Percentiles rank a stretch among this genome's conserved stretches.
phyloP scores from a whole-genome alignment of 2,113 vertebrate genomes.

The Eptesicus fuscus region DNA sequence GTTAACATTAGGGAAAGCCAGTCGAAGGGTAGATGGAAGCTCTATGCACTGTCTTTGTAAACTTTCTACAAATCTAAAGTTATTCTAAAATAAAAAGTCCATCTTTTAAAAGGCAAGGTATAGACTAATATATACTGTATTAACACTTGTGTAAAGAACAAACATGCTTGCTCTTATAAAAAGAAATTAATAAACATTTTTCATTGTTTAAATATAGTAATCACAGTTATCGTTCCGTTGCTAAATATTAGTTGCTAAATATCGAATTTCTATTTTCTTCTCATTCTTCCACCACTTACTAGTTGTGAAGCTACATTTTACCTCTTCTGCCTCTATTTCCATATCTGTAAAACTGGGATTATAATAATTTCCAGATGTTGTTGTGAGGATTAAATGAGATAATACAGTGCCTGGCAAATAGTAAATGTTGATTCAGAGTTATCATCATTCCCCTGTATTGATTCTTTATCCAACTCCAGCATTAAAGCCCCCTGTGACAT shows the following conservation, averaged over 20 bases:
- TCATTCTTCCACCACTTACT: background rate
- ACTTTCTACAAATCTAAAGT: background rate
- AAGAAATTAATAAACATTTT: background rate
- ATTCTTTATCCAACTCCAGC: background rate
- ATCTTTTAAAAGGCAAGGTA: background rate
- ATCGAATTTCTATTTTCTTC: background rate
- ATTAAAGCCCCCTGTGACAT: background rate
- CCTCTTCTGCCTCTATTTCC: background rate
- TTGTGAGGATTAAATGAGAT: background rate
- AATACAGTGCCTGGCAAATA: background rate
- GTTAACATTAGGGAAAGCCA: background rate
- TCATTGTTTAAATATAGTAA: background rate
- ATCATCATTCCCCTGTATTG: background rate
- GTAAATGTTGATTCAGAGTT: background rate
- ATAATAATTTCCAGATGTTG: background rate
- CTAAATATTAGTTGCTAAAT: constrained; percentile 21
- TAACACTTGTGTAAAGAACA: background rate
- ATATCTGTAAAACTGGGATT: background rate
- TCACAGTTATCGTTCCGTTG: background rate
- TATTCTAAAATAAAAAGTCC: background rate
- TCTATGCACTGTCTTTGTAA: background rate
- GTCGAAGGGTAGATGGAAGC: fast-evolving
- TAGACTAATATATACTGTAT: background rate
- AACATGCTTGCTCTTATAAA: background rate
- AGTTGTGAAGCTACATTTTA: background rate